These are phyloP conservation scores for Sceloporus tristichus DNA, from an alignment of 2,113 vertebrate genomes.

Conservation along the genomic window DNA sequence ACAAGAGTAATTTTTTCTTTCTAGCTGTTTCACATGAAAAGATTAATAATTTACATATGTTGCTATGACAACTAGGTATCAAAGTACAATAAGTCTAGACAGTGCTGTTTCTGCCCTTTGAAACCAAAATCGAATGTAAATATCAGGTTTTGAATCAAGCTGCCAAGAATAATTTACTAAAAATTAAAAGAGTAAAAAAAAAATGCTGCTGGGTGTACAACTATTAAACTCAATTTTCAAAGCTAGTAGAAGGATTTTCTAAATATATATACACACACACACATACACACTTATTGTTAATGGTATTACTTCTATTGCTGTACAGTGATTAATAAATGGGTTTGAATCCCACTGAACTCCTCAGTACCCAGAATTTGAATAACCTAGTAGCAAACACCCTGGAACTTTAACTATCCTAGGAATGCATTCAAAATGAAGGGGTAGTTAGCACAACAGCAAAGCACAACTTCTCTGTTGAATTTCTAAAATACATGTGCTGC, in stretches of 20 bases:
- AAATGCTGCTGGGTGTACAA: background rate
- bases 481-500: background rate
- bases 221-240: conserved; percentile 45
- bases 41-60: conserved; percentile 71
- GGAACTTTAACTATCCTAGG: background rate
- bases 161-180: conserved; percentile 57
- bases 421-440: conserved; percentile 3
- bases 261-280: too few species aligned
- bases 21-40: conserved; percentile 66
- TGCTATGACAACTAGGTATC: conserved; percentile 72
- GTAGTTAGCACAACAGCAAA: background rate
- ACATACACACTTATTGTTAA: background rate
- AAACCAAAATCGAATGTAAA: conserved; percentile 67
- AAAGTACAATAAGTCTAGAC: conserved; percentile 70
- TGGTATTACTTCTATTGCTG: background rate
- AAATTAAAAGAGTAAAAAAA: conserved; percentile 52
- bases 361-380: background rate
- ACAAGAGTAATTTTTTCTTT: conserved; percentile 68
- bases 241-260: background rate
- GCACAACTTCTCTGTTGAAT: background rate
- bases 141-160: conserved; percentile 55
- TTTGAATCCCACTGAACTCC: background rate
- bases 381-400: background rate
- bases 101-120: conserved; percentile 60
- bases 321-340: conserved; percentile 11